phyloP scores from a whole-genome alignment of 2,888 invertebrate species.

The Pandemis corylana region DNA sequence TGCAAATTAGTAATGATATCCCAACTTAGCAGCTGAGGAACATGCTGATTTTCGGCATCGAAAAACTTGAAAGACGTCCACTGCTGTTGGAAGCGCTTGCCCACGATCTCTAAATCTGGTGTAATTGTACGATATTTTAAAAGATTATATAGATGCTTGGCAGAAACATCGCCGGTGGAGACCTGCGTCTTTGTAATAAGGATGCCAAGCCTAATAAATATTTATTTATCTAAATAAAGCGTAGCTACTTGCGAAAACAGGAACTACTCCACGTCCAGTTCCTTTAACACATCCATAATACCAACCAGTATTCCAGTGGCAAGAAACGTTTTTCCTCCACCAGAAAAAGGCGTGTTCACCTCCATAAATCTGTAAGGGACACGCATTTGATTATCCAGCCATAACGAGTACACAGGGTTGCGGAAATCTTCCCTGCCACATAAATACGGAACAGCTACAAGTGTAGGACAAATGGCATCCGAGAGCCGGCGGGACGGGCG shows the following conservation, averaged over 20 bases:
- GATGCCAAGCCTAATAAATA: background rate
- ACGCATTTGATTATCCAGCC: slow-evolving; percentile 35
- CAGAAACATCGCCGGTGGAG: background rate
- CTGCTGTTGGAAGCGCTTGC: background rate
- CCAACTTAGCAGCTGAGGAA: background rate
- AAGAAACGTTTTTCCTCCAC: slow-evolving; percentile 19
- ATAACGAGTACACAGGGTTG: slow-evolving; percentile 19
- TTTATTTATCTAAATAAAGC: background rate
- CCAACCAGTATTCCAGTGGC: slow-evolving; percentile 4
- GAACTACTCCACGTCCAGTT: background rate
- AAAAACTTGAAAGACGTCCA: background rate
- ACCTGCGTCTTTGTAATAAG: background rate
- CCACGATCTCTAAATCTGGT: background rate
- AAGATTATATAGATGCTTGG: background rate
- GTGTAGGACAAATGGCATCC: slow-evolving; percentile 35
- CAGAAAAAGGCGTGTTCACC: slow-evolving; percentile 31
- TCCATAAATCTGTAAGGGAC: slow-evolving; percentile 22
- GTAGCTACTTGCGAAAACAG: background rate
- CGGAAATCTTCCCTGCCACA: slow-evolving; percentile 18
- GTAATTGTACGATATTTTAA: background rate
- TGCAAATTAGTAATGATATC: too few species aligned
- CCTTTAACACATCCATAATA: slow-evolving; percentile 7
- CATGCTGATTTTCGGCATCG: background rate
- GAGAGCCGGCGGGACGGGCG: background rate
- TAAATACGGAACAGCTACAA: slow-evolving; percentile 27